Evolutionary conservation across 2,113 vertebrate genomes (phyloP).

Genomic region (Stictonetta naevosa): DNA sequence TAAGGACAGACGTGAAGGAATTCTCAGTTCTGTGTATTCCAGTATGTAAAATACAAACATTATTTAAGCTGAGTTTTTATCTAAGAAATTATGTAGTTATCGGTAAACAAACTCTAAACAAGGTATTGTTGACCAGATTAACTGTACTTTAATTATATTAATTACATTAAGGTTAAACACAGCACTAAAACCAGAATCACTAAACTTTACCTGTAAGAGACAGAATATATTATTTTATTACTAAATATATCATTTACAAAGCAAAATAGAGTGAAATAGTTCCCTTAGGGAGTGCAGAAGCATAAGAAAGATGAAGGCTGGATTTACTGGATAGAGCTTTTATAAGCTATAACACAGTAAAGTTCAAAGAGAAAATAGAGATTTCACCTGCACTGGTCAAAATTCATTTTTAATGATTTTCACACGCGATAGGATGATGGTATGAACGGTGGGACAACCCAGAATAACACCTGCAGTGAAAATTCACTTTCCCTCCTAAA

Average conservation of each 20-base stretch:
- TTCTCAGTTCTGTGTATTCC: neutral
- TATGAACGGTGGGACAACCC: neutral
- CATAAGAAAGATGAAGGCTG: neutral
- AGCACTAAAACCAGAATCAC: neutral
- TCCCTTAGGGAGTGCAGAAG: neutral
- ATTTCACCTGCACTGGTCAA: neutral
- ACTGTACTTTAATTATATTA: neutral
- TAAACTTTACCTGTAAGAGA: neutral
- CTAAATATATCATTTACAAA: neutral
- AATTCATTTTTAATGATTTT: neutral
- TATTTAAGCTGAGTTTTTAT: neutral
- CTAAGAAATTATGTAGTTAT: neutral
- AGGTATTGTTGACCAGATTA: neutral
- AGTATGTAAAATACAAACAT: neutral
- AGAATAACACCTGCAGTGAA: neutral
- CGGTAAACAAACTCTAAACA: neutral
- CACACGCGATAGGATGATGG: neutral
- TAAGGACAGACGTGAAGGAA: neutral
- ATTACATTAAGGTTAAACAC: neutral
- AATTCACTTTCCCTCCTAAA: neutral
- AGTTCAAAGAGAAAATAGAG: neutral
- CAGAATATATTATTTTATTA: neutral
- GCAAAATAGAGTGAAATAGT: neutral
- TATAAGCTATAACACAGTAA: neutral
- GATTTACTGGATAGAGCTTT: neutral